Conservation (phyloP, 2,797 vertebrate species). For the Kryptolebias ocellatus region DNA sequence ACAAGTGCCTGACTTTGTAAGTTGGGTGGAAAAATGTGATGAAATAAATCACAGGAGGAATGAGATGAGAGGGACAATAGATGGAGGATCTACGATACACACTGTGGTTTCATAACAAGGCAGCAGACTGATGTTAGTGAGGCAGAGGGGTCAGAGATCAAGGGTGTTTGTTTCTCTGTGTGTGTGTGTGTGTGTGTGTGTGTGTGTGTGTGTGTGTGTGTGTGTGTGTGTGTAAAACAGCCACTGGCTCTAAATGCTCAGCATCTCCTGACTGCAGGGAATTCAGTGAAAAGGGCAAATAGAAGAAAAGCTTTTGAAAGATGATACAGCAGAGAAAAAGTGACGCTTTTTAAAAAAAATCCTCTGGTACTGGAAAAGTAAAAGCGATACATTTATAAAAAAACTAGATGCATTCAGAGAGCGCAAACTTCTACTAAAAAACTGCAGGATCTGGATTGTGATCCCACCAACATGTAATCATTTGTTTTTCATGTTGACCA, state of each 20-base stretch:
- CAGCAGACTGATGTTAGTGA: constrained; percentile 9
- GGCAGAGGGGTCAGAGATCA: constrained; percentile 31
- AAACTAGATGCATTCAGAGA: background rate
- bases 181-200: background rate
- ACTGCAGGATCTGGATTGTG: too few relatives aligned
- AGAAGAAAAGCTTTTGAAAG: constrained; percentile 30
- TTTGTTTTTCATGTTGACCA: too few relatives aligned
- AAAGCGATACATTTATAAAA: constrained; percentile 5
- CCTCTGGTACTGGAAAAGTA: background rate
- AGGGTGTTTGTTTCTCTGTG: constrained; percentile 7
- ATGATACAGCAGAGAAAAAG: constrained; percentile 10
- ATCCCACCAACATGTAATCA: too few relatives aligned
- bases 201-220: background rate
- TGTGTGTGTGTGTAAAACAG: background rate
- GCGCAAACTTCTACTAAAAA: too few relatives aligned
- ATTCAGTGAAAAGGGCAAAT: constrained; percentile 15
- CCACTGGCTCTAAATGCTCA: constrained; percentile 7
- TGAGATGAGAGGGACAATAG: constrained; percentile 12
- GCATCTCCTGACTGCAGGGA: constrained; percentile 6
- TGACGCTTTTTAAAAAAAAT: constrained; percentile 4
- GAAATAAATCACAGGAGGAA: constrained; percentile 5
- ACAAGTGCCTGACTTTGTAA: background rate
- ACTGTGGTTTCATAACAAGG: constrained; percentile 13
- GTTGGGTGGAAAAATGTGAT: background rate
- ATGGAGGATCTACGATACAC: constrained; percentile 2